These are phyloP conservation scores for Chrysogorgia sp. DNA, from an alignment of 92 coral and sea anemone species.

Conservation along the genomic window DNA sequence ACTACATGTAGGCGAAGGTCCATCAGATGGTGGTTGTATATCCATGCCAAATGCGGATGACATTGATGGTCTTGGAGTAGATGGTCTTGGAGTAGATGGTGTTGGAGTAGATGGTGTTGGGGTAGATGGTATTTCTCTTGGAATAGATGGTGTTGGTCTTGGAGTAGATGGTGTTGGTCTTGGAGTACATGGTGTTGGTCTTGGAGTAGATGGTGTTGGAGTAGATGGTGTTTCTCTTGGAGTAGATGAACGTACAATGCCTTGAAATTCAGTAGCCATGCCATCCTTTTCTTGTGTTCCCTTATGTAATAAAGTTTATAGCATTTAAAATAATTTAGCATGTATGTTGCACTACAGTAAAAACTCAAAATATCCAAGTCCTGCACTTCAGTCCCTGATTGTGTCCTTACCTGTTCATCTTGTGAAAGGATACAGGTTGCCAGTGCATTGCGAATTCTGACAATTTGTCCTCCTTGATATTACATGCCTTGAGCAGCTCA, in stretches of 20 bases:
- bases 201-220: no score
- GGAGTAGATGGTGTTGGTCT: not conserved
- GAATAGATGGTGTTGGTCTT: not conserved
- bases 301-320: no score
- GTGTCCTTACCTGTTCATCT: not conserved
- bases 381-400: no score
- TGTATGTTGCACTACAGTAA: no score
- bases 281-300: not conserved
- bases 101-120: not conserved
- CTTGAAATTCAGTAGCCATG: no score
- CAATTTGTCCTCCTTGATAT: conserved; percentile 49
- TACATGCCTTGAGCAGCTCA: conserved; percentile 48
- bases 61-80: not conserved
- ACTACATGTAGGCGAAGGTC: not conserved
- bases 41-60: not conserved
- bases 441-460: conserved; percentile 23
- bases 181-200: no score
- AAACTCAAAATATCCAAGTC: no score
- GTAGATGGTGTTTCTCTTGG: no score
- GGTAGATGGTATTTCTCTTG: no score
- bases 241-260: no score
- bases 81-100: not conserved
- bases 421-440: not conserved
- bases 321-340: no score
- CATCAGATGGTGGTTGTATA: not conserved